A percentile compares a stretch with the other conserved stretches of the same genome.
phyloP scores from a whole-genome alignment of 2,888 invertebrate genomes.

The Rhamnusium bicolor region DNA sequence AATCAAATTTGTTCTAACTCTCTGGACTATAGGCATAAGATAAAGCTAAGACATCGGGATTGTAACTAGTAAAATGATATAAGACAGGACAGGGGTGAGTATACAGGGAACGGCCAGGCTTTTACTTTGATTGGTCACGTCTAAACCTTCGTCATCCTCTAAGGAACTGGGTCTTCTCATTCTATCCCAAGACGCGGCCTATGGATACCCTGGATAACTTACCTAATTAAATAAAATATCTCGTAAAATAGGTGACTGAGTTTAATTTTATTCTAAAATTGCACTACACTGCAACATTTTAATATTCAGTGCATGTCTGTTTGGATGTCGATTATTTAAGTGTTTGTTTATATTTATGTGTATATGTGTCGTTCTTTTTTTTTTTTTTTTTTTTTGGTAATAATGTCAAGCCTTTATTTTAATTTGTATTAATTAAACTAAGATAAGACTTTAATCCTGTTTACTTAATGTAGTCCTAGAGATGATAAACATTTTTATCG shows the following conservation, averaged over 20 bases:
- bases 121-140: constrained; percentile 42
- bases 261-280: neutral
- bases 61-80: constrained; percentile 25
- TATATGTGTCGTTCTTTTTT: no score
- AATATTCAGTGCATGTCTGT: no score
- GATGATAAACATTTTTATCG: no score
- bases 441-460: no score
- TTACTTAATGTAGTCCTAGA: no score
- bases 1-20: constrained; percentile 26
- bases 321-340: no score
- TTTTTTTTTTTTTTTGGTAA: no score
- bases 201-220: constrained; percentile 25
- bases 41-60: neutral
- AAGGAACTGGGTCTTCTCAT: constrained; percentile 25
- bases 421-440: no score
- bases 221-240: constrained; percentile 31
- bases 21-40: neutral
- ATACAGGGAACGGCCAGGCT: constrained; percentile 3
- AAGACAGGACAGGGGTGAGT: constrained; percentile 32
- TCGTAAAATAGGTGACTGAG: neutral
- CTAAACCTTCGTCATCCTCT: constrained; percentile 39
- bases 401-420: no score
- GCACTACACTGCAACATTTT: no score
- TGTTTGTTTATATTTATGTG: no score
- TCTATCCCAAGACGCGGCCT: constrained; percentile 20